Base-by-base conservation (phyloP, 1,140 invertebrate genomes). In the Drosophila santomea region DNA sequence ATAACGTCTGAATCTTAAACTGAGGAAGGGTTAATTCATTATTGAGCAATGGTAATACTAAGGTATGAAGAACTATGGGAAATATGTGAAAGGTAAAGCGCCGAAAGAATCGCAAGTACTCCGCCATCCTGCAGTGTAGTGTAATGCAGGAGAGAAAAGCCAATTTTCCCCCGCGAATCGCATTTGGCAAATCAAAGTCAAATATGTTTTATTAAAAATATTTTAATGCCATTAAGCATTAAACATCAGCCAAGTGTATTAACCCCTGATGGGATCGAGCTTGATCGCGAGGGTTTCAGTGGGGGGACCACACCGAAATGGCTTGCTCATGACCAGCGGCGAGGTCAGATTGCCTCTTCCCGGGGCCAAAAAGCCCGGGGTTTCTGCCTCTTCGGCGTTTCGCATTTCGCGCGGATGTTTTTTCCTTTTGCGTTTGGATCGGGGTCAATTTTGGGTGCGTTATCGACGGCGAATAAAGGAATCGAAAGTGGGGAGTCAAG, bases 201-300 rank as follows among this genome's bases (percentile, higher is more conserved):
- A 74, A 74, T 74, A 88, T 76, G 83, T 78, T 89, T 89, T 79
- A 83, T 89, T 89, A 89, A 80, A 83, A 88, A 83, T 88, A 88
- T 88, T 88, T 89, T 88, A 88, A 69, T 89, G 84, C 83, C 79
- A 88, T 88, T 88, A 88, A 77, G 74, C 72, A 83, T 83, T 89
- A 88, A 88, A 88, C 83, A 89, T 83, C 56, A 83, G 80, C 59
- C 79, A 79, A 86, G 74, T 69, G 83, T 80, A 88, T 88, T 88
- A 83, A 88, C 83, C 83, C 61, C 76, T 74, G 64, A 50, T 47
- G 41, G 41, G 62, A 64, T 64, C 62, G 62, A 45, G 58, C 32
- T 61, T 56, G 20, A 61, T 60, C 28, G 7, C 43, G 8, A 36
- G 61, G 44, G 35, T 35, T 25, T 25, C 25, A 35, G 45, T 23